phyloP scores from a whole-genome alignment of 2,888 invertebrate genomes.

The Cephus pygmeus region DNA sequence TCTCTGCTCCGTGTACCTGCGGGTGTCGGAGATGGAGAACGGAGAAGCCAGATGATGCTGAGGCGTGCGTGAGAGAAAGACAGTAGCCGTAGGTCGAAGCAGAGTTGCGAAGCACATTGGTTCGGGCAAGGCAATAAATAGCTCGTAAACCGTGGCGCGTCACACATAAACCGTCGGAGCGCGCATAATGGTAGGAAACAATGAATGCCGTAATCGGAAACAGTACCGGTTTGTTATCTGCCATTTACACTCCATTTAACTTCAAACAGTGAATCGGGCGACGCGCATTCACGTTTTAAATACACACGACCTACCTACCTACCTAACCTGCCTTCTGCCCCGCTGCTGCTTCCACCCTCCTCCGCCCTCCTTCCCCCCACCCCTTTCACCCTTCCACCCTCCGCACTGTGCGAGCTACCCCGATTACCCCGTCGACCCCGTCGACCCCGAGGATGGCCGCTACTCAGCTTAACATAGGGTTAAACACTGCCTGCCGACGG shows the following conservation, averaged over 20 bases:
- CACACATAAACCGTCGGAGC: constrained; percentile 63
- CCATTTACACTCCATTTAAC: constrained; percentile 67
- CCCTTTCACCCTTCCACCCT: constrained; percentile 12
- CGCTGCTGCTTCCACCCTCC: constrained; percentile 16
- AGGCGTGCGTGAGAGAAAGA: too few species aligned
- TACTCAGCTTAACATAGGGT: constrained; percentile 53
- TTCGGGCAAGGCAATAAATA: constrained; percentile 55
- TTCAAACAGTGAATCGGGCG: constrained; percentile 64
- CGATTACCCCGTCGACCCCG: too few species aligned
- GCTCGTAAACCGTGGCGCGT: constrained; percentile 64
- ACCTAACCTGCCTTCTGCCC: constrained; percentile 21
- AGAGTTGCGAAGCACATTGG: constrained; percentile 32
- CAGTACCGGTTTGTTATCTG: constrained; percentile 67
- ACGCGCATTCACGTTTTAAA: constrained; percentile 62
- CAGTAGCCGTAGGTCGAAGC: constrained; percentile 1
- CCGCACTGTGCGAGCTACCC: background rate
- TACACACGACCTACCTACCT: constrained; percentile 55
- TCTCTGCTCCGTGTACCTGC: too few species aligned
- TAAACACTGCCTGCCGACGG: constrained; percentile 49
- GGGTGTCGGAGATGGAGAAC: too few species aligned
- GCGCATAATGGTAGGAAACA: constrained; percentile 67
- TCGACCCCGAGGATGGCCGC: constrained; percentile 11
- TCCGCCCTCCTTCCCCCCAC: constrained; percentile 16
- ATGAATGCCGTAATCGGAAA: constrained; percentile 67
- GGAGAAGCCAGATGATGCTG: too few species aligned